Conservation (phyloP, 92 coral and sea anemone genomes). For the Parazoanthus darwini region DNA sequence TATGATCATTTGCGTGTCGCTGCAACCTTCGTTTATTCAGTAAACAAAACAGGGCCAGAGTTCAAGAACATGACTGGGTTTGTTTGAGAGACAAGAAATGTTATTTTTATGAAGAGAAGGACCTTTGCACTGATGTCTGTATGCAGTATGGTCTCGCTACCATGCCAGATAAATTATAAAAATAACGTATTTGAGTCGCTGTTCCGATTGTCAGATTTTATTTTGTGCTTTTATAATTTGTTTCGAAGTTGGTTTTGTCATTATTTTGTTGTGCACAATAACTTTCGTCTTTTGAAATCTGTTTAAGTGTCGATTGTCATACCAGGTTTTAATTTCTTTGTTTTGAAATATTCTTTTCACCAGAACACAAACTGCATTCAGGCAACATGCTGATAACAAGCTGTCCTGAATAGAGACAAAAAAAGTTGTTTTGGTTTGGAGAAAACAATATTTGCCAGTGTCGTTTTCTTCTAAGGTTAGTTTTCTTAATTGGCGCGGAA, state of each 20-base stretch:
- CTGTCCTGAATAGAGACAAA: constrained; percentile 21
- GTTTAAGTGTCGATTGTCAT: constrained; percentile 1
- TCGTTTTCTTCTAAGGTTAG: neutral
- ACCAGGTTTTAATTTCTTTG: neutral
- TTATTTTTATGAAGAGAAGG: neutral
- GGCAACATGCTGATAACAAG: constrained; percentile 40
- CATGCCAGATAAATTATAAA: constrained; percentile 6
- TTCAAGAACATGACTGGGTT: neutral
- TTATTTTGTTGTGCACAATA: constrained; percentile 3
- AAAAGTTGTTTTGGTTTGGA: neutral
- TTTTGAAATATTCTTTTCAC: neutral
- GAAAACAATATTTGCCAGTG: neutral
- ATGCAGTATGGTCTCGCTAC: neutral
- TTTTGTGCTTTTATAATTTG: neutral
- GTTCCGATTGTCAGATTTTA: neutral
- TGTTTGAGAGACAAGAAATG: constrained; percentile 21
- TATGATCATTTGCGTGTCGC: neutral
- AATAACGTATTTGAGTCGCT: neutral
- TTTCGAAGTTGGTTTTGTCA: constrained; percentile 4
- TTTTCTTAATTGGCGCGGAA: neutral
- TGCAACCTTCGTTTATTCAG: neutral
- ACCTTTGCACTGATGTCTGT: neutral
- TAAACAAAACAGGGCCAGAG: neutral
- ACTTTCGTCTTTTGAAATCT: neutral
- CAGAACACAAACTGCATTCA: constrained; percentile 4